Percentiles rank a stretch among this genome's conserved stretches.
phyloP scores from a whole-genome alignment of 1,140 invertebrate genomes.

The Grapholita molesta region DNA sequence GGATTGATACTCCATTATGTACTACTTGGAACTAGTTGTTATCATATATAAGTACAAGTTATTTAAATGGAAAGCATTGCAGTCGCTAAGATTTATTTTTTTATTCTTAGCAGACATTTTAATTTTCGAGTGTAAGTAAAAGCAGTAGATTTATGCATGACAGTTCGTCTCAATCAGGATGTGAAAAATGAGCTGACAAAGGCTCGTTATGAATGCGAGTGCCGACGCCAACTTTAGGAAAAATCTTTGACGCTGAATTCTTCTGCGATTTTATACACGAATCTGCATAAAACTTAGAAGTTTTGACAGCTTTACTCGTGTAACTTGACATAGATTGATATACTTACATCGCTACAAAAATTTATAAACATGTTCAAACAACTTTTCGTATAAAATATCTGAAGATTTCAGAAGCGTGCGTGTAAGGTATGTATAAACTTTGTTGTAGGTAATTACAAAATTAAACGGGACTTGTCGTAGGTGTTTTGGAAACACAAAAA shows the following conservation, averaged over 20 bases:
- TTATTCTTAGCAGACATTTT: not conserved
- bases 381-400: not conserved
- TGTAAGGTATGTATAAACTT: not conserved
- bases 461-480: no score
- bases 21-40: no score
- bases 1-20: no score
- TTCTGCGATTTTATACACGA: constrained; percentile 42
- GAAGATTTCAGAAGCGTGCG: not conserved
- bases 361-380: constrained; percentile 13
- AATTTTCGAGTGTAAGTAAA: constrained; percentile 18
- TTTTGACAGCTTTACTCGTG: constrained; percentile 37
- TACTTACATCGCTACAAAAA: constrained; percentile 6
- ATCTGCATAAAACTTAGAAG: constrained; percentile 39
- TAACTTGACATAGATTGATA: constrained; percentile 48
- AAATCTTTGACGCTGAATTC: constrained; percentile 35
- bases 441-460: no score
- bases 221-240: constrained; percentile 30
- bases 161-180: constrained; percentile 37
- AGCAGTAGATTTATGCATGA: constrained; percentile 31
- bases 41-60: no score
- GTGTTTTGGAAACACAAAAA: no score
- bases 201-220: constrained; percentile 34
- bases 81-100: no score
- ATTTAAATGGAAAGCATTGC: no score
- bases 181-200: constrained; percentile 45